Base-by-base conservation (phyloP, 2,888 invertebrate genomes). In the Mesodorylaimus sp. region DNA sequence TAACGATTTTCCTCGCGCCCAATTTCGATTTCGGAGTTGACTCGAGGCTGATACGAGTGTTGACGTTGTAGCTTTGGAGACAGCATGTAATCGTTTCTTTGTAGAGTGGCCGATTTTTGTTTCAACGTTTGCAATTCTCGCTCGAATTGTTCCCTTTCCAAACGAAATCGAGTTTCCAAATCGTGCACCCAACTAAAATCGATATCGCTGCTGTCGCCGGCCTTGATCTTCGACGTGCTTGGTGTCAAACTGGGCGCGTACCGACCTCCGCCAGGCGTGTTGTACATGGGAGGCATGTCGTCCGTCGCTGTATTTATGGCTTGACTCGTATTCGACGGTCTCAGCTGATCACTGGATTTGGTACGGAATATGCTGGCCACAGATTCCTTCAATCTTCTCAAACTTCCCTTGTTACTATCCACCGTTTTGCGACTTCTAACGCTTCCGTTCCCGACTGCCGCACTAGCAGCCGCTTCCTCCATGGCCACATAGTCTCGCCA, bases 141-240 rank as follows among this genome's bases (percentile, higher is more conserved):
- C 3, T 43, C 44, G 26, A 26, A 43, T 43, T 24, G 44, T 43
- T 43, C 44, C 10, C 27, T 5, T 26, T 43, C 44, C 24, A 25
- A 27, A 26, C 21, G 5, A 43, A 43, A 43, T 26, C 27, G 25
- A 5, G 5, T 43, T 43, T 52, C 52, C 39, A 52, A 28, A 27
- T 52, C 52, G 21, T 28, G 38, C 10, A 52, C 52, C 52, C 52
- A 52, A 38, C 52, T 52, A 25, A 52, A 52, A 43, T 32, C 32
- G 7, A 32, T 32, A 32, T 32, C 47, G 38, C 47, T 47, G 7
- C 13, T 37, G 38, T 47, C 47, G 24, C 47, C 47, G 24, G 39
- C 47, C 26, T 37, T 37, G 3, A 47, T 37, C 16, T 39, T 39
- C n/a, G 38, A 21, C 10, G 47, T 47, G 26, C 38, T 47, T 25